Percentiles rank a stretch among this genome's conserved stretches.
These are phyloP conservation scores for Epinotia brunnichana DNA, from an alignment of 2,888 invertebrate species.

Conservation along the genomic window DNA sequence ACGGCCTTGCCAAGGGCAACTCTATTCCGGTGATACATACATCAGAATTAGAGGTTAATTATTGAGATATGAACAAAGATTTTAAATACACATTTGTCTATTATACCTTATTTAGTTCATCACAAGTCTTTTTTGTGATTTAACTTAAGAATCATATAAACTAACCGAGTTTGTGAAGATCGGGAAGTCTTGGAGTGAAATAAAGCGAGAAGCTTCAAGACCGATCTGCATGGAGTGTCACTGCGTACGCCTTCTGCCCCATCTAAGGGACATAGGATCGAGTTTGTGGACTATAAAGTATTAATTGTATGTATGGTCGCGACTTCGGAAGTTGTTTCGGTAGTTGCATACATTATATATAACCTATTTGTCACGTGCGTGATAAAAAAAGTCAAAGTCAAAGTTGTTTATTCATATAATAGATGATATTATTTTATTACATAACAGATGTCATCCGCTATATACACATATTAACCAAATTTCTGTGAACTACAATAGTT, in stretches of 20 bases:
- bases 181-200: too few species aligned
- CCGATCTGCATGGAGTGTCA: too few species aligned
- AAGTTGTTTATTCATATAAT: too few species aligned
- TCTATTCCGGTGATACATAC: conserved; percentile 37
- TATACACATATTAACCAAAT: too few species aligned
- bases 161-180: not conserved
- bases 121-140: not conserved
- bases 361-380: not conserved
- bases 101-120: not conserved
- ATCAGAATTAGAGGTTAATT: conserved; percentile 1
- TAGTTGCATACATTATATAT: not conserved
- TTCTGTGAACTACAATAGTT: not conserved
- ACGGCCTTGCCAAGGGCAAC: conserved; percentile 43
- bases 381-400: too few species aligned
- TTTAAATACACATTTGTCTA: not conserved
- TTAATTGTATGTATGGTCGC: not conserved
- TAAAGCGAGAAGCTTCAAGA: too few species aligned
- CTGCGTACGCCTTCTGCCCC: too few species aligned
- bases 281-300: not conserved
- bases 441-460: too few species aligned
- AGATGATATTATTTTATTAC: too few species aligned
- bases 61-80: not conserved
- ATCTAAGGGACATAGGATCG: too few species aligned
- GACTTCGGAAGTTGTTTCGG: too few species aligned
- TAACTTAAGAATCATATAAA: not conserved